Evolutionary conservation across 2,888 invertebrate species (phyloP).

Genomic region (Acleris literana): DNA sequence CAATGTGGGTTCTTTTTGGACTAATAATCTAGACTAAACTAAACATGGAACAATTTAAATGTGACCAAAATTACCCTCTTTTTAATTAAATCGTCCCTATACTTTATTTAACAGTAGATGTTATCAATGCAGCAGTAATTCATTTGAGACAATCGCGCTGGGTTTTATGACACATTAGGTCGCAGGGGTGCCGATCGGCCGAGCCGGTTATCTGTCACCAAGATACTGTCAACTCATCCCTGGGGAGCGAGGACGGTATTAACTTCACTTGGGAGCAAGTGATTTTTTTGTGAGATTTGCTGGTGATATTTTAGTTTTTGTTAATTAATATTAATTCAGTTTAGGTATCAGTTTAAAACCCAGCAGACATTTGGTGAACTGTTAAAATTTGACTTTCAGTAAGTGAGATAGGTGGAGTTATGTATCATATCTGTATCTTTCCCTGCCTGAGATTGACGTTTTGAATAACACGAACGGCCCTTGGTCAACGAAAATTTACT

Average conservation of each 20-base stretch:
- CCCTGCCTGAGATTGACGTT: too few species aligned
- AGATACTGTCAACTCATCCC: slow-evolving; percentile 75
- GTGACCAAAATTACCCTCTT: background rate
- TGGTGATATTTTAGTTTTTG: background rate
- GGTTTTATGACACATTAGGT: slow-evolving; percentile 79
- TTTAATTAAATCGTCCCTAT: slow-evolving; percentile 34
- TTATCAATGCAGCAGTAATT: slow-evolving; percentile 52
- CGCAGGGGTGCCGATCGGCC: slow-evolving; percentile 49
- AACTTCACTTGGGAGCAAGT: slow-evolving; percentile 46
- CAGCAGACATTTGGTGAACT: too few species aligned
- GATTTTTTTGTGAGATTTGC: slow-evolving; percentile 38
- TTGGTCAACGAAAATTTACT: too few species aligned
- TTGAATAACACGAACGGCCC: too few species aligned
- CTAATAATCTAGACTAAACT: too few species aligned
- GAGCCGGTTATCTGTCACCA: slow-evolving; percentile 70
- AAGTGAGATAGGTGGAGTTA: too few species aligned
- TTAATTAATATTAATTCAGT: too few species aligned
- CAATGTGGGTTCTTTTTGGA: too few species aligned
- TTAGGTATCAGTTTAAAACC: too few species aligned
- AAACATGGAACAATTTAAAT: too few species aligned
- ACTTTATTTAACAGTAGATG: slow-evolving; percentile 32
- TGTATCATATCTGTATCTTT: too few species aligned
- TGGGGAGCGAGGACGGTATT: slow-evolving; percentile 60
- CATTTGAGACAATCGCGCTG: slow-evolving; percentile 71
- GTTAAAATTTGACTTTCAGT: too few species aligned